Base-by-base conservation (phyloP, 2,797 vertebrate genomes). In the Sandelia bainsii region DNA sequence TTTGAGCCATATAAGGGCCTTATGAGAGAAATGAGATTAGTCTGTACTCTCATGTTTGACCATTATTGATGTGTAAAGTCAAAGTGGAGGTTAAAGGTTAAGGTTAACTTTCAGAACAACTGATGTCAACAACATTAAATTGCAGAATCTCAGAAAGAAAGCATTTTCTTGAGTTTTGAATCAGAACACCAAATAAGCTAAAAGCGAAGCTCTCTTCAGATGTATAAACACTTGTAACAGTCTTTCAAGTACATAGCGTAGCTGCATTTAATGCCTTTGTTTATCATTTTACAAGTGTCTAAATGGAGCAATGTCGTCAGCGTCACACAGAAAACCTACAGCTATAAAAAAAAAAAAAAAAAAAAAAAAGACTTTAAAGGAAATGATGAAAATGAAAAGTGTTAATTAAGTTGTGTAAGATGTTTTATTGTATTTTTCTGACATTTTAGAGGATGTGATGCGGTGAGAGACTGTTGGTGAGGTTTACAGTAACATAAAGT, bases 221-320 rank as follows among this genome's bases (percentile, higher is more conserved):
- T 3, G 39, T 54, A 56, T 79, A 76, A 86, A 86, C 74, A 80
- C 34, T 19, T 54, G 14, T 45, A 46, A 49, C 57, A 34, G 37
- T 70, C 34, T 58, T 62, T 50, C n/a, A 44, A 58, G 37, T 34
- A 40, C 34, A 42, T 19, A 61, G 48, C 19, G 46, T 32, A 27
- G 29, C 10, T 54, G 37, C 56, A 44, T 53, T 59, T 56, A 44
- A 57, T 6, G 34, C 19, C 32, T 42, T 45, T 83, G 80, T 83
- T 72, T 82, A 82, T 56, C n/a, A 27, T 67, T 60, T 48, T 8
- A 37, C 14, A 52, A 72, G 61, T 14, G 69, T 44, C 6, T 54
- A 23, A 77, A 62, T 74, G 56, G 46, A 53, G 0, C 16, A 6
- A 1, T 34, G 62, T 9, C 20, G 11, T 44, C 69, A 46, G 27